Evolutionary conservation across 2,797 vertebrate species (phyloP), one percentile per base, ranked within the genome.

Genomic region (Darevskia nairensis): DNA sequence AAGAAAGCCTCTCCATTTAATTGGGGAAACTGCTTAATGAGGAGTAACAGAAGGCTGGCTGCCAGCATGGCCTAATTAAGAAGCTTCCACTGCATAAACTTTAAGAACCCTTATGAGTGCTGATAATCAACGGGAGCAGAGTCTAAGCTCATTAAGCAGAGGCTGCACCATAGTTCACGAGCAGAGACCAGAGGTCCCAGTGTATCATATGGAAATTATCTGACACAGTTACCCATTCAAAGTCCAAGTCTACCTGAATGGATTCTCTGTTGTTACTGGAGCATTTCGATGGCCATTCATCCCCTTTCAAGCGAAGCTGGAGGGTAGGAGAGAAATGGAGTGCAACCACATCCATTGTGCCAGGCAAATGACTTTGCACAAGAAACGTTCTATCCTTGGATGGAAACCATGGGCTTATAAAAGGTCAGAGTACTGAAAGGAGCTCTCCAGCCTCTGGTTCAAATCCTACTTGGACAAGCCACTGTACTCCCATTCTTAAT

Each of bases 11-110:
- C 61, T 69, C 75, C 44, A 27, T 59, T 94, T 95, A 94, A 94
- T 92, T 95, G 89, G 89, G 92, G 85, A 87, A 90, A 83, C 86
- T 88, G 92, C 88, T 94, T 86, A 87, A 35, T 0, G 89, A 90
- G 86, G 86, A 94, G 68, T 88, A 89, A 61, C 91, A 72, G 91
- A 93, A 68, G 93, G 94, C 85, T 79, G 92, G 68, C 78, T 13
- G 75, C 0, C 0, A 85, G 59, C 77, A 93, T 46, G 0, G 35
- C 50, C 79, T 94, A 92, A 96, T 94, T 93, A 95, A 84, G 78
- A 84, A 80, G 8, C 86, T 72, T 61, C 19, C n/a, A 10, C 35
- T n/a, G 32, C 74, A 61, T 84, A 68, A 71, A 59, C 35, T 66
- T 8, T 8, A 86, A 71, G 77, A 80, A 35, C 44, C 35, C n/a